Evolutionary conservation across 2,888 invertebrate species (phyloP), one percentile per base, ranked within the genome.

Genomic region (Oscheius sp.): DNA sequence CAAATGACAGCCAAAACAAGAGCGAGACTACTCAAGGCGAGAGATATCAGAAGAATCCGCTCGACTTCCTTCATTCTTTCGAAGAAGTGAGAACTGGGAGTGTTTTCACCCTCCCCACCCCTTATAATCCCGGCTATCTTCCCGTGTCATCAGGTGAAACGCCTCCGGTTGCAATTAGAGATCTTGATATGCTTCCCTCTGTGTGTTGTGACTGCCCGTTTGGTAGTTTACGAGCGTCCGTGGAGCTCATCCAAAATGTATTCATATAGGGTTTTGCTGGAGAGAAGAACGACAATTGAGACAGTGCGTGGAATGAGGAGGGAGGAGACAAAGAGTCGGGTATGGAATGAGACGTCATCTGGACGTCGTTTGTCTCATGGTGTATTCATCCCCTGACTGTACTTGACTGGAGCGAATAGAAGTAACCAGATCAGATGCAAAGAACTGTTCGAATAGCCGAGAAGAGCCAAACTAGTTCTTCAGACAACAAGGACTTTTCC

Each of bases 21-120:
- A 5, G 70, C 70, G 7, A 70, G 59, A 32, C 58, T 70, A 58
- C 58, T 70, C 58, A 70, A 21, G 11, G 42, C 48, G 13, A 70
- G 11, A 10, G 70, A 70, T 29, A 57, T 10, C 21, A 70, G 10
- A 4, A 70, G 50, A 5, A 42, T 13, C 13, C 50, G 21, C 32
- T 70, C 58, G 29, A 59, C 47, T 13, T 70, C 70, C 29, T 59
- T 70, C 48, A 55, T 47, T 7, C 21, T 59, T 13, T 51, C 7
- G 10, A 29, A 13, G n/a, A 48, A 32, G 29, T 13, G 48, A 63
- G 29, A 63, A 21, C 11, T 13, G 11, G 42, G 42, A 2, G 32
- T 21, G 21, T 21, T 21, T 21, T 21, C 21, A 42, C n/a, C n/a
- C 3, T 10, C 9, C 11, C 58, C 58, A 11, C 58, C 35, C 37